phyloP scores from a whole-genome alignment of 2,888 invertebrate genomes.

The Diaphora mendica region DNA sequence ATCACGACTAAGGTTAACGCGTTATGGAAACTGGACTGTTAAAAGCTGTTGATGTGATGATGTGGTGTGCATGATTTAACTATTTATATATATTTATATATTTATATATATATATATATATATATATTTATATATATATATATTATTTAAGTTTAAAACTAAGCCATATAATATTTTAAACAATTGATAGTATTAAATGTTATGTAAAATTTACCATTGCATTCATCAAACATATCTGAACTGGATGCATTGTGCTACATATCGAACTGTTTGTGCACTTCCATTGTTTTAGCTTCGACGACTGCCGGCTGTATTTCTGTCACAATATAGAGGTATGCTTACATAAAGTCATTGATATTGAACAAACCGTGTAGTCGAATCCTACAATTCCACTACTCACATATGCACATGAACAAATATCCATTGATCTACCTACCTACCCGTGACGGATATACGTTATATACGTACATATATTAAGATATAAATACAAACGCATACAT shows the following conservation, averaged over 20 bases:
- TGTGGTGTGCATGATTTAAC: background rate
- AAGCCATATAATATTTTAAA: background rate
- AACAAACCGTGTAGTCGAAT: background rate
- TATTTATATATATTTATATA: too few relatives aligned
- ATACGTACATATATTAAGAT: too few relatives aligned
- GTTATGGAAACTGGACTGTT: too few relatives aligned
- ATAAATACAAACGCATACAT: too few relatives aligned
- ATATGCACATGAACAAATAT: background rate
- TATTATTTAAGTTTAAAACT: background rate
- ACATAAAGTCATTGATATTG: conserved; percentile 3
- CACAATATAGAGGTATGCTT: background rate
- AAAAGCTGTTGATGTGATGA: too few relatives aligned
- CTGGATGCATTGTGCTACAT: background rate
- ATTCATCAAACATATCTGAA: conserved; percentile 2
- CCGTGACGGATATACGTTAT: too few relatives aligned
- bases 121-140: too few relatives aligned
- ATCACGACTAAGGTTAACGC: too few relatives aligned
- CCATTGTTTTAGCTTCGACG: conserved; percentile 1
- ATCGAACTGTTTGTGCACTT: background rate
- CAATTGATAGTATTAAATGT: background rate
- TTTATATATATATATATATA: too few relatives aligned
- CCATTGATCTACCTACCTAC: too few relatives aligned
- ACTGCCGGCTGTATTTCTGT: conserved; percentile 1
- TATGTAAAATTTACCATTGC: background rate
- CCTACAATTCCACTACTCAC: background rate